Percentiles rank a stretch among this genome's conserved stretches.
Evolutionary conservation across 2,113 vertebrate species (phyloP).

Genomic region (Vulpes lagopus): DNA sequence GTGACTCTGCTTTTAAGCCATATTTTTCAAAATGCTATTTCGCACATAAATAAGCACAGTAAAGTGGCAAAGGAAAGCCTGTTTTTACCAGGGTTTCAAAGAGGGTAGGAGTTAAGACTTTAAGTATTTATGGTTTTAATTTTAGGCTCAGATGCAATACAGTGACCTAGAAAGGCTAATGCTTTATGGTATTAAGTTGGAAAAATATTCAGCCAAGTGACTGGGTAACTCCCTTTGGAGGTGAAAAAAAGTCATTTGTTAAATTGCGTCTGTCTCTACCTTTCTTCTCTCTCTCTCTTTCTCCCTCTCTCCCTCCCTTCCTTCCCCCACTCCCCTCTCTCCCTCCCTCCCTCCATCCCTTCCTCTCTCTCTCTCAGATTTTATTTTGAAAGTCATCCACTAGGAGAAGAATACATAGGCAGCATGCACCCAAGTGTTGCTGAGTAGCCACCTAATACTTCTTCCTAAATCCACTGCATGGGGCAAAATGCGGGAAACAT

Average conservation of each 20-base stretch:
- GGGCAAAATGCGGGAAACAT: not conserved
- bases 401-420: not conserved
- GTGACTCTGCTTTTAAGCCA: slow-evolving; percentile 33
- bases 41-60: slow-evolving; percentile 52
- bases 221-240: slow-evolving; percentile 60
- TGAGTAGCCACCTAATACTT: slow-evolving; percentile 32
- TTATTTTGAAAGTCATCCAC: slow-evolving; percentile 46
- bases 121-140: slow-evolving; percentile 46
- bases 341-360: not conserved
- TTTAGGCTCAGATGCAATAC: slow-evolving; percentile 64
- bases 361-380: not conserved
- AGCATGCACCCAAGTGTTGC: not conserved
- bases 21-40: slow-evolving; percentile 51
- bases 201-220: slow-evolving; percentile 51
- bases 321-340: too few species aligned
- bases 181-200: slow-evolving; percentile 36
- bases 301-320: not conserved
- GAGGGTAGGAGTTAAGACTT: slow-evolving; percentile 43
- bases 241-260: slow-evolving; percentile 5
- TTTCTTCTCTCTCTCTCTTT: not conserved
- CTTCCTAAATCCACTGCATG: slow-evolving; percentile 50
- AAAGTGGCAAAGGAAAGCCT: slow-evolving; percentile 35
- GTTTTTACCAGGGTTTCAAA: slow-evolving; percentile 47
- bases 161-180: slow-evolving; percentile 61
- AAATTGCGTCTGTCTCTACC: not conserved